These are phyloP conservation scores for Chalcosyrphus nemorum DNA, from an alignment of 2,888 invertebrate species.

Conservation along the genomic window DNA sequence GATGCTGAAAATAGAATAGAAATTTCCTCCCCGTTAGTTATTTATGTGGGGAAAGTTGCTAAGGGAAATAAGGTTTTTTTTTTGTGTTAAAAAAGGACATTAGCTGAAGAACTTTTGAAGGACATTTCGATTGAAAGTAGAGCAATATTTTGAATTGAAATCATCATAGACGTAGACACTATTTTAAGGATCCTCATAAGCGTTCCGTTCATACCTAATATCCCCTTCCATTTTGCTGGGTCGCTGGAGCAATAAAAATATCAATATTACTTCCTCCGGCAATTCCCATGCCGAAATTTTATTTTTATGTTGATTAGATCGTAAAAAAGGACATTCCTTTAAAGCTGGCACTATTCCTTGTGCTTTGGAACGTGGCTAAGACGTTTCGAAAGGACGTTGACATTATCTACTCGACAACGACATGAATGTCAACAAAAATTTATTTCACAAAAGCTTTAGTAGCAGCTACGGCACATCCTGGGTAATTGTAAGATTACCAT, in stretches of 20 bases:
- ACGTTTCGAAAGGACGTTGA: neutral
- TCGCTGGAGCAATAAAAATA: conserved; percentile 19
- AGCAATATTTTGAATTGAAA: too few relatives aligned
- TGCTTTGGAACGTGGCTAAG: neutral
- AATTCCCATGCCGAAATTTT: neutral
- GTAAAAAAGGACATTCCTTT: neutral
- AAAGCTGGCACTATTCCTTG: neutral
- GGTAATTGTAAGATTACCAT: neutral
- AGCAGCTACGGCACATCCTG: too few relatives aligned
- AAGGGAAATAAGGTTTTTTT: too few relatives aligned
- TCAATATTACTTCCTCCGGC: conserved; percentile 27
- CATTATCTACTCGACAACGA: neutral
- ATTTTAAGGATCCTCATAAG: neutral
- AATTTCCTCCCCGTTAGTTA: too few relatives aligned
- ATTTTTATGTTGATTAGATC: conserved; percentile 1
- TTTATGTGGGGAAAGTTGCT: too few relatives aligned
- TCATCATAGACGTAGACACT: too few relatives aligned
- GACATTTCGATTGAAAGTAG: too few relatives aligned
- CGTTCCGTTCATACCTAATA: neutral
- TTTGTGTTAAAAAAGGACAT: too few relatives aligned
- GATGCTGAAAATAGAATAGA: neutral
- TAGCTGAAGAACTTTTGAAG: too few relatives aligned
- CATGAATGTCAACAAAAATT: neutral
- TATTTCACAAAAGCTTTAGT: neutral
- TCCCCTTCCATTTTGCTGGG: conserved; percentile 10